A percentile compares a stretch with the other conserved stretches of the same genome.
phyloP scores from a whole-genome alignment of 1,140 invertebrate genomes.

The Cotesia vestalis region DNA sequence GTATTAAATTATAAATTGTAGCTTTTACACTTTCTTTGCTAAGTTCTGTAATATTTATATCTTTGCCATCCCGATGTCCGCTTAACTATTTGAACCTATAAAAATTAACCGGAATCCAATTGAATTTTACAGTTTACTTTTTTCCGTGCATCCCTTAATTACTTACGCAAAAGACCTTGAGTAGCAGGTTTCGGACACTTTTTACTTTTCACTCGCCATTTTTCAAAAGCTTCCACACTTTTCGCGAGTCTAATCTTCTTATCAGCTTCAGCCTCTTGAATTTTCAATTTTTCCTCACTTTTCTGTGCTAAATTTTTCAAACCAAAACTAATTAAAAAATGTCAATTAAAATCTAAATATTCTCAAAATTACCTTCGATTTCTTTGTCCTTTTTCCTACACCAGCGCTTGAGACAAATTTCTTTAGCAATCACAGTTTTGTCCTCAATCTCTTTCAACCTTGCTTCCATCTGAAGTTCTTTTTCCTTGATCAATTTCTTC shows the following conservation, averaged over 20 bases:
- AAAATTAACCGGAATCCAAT: too few relatives aligned
- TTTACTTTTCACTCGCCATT: conserved; percentile 57
- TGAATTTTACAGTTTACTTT: too few relatives aligned
- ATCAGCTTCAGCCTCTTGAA: conserved; percentile 44
- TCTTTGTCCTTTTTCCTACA: conserved; percentile 50
- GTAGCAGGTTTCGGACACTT: conserved; percentile 57
- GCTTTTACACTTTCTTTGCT: too few relatives aligned
- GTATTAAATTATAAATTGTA: too few relatives aligned
- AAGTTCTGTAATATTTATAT: too few relatives aligned
- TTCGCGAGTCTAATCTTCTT: conserved; percentile 48
- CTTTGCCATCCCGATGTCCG: too few relatives aligned
- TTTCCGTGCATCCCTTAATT: neutral
- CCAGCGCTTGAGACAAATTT: conserved; percentile 51
- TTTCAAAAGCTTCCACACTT: conserved; percentile 55
- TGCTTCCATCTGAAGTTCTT: conserved; percentile 48
- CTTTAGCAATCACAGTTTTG: conserved; percentile 45
- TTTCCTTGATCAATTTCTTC: conserved; percentile 42
- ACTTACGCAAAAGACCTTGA: conserved; percentile 60
- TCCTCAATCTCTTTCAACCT: conserved; percentile 49
- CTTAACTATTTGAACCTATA: too few relatives aligned
- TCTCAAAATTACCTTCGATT: conserved; percentile 46
- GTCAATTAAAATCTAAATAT: too few relatives aligned
- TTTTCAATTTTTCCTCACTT: conserved; percentile 44
- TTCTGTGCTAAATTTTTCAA: conserved; percentile 37
- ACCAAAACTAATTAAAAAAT: too few relatives aligned